Evolutionary conservation across 2,888 invertebrate species (phyloP), one percentile per base, ranked within the genome.

Genomic region (Pediacus dermestoides): DNA sequence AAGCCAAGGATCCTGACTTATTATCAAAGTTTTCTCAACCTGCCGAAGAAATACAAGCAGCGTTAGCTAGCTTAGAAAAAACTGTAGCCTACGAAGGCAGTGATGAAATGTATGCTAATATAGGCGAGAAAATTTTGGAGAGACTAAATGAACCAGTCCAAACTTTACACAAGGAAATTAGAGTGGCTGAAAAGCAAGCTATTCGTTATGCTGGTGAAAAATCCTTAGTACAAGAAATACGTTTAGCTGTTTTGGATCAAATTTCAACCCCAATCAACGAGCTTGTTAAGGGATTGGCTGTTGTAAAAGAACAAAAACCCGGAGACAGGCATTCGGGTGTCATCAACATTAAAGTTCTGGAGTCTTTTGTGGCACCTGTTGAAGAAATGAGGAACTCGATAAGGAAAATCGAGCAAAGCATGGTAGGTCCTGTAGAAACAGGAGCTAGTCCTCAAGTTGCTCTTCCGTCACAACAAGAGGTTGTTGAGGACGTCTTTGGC

Each of bases 181-280:
- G 58, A 42, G 42, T 55, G 2, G 50, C 65, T 2, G 63, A 64
- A 34, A 64, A 61, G 44, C 57, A 62, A 49, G 60, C 66, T 2
- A 49, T 58, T 14, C 57, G 63, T 42, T 58, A 63, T 28, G 53
- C 63, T n/a, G 55, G 57, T 6, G 54, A 63, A 43, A 68, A 65
- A 48, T 60, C 62, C 3, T 26, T 63, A 13, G 50, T 58, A 4
- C 68, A 69, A 47, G 68, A 68, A 42, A 37, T 69, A 12, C 57
- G 68, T 49, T 75, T 80, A 39, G 76, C 78, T 37, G 72, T 82
- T 16, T 72, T 83, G 37, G 81, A 83, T 56, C 74, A 76, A 34
- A 75, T 83, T 0, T 75, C 78, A 51, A 74, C 77, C 9, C 78
- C 82, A 0, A 70, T 82, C n/a, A 69, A 78, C 36, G 80, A 82